A percentile compares a stretch with the other conserved stretches of the same genome.
Conservation (phyloP, 23 tunicate species). For the Oikopleura dioica region DNA sequence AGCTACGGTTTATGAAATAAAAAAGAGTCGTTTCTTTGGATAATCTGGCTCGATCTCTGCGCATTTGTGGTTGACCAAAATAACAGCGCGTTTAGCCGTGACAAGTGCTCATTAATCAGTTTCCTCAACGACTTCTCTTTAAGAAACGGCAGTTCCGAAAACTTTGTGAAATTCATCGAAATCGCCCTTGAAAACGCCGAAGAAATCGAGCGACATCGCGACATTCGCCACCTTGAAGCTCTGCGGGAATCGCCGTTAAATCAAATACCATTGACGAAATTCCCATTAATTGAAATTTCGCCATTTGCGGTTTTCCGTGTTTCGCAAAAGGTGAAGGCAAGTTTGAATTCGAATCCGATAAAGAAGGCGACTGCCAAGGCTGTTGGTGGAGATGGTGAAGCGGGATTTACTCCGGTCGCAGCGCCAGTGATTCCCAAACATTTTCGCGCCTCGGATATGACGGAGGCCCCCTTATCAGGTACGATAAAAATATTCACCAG, state of each 20-base stretch:
- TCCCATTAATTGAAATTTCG: too few species aligned
- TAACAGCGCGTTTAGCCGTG: background rate
- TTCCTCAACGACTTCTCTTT: background rate
- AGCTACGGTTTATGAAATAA: too few species aligned
- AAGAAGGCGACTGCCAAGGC: too few species aligned
- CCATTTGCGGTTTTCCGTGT: too few species aligned
- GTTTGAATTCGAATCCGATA: too few species aligned
- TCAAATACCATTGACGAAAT: background rate
- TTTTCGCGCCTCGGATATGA: too few species aligned
- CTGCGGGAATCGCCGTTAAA: background rate
- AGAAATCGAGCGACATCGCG: slow-evolving; percentile 1
- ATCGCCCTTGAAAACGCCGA: background rate
- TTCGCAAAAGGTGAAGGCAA: too few species aligned
- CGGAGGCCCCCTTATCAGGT: too few species aligned
- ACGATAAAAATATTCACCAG: too few species aligned
- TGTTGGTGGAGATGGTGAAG: background rate
- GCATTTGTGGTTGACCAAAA: background rate
- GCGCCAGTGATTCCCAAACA: too few species aligned
- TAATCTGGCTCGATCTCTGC: background rate
- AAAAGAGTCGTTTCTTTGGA: background rate
- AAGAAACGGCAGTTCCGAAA: background rate
- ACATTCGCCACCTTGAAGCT: background rate
- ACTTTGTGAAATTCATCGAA: background rate
- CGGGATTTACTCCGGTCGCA: background rate
- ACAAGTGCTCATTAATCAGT: background rate